Evolutionary conservation across 2,888 invertebrate species (phyloP), one percentile per base, ranked within the genome.

Genomic region (Heliconius ismenius): DNA sequence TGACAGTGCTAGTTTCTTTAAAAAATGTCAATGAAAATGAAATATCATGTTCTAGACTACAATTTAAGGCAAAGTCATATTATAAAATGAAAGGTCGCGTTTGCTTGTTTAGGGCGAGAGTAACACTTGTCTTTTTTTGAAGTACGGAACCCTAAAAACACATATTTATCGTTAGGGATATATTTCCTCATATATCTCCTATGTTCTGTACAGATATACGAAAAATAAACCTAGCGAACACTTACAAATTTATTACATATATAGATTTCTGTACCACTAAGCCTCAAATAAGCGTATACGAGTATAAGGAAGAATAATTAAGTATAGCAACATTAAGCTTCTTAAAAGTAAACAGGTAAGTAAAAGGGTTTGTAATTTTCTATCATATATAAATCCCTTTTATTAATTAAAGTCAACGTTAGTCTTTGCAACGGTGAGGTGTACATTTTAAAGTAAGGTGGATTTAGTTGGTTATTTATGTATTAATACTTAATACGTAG

Each of bases 361-460:
- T 24, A 18, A 67, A 68, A 67, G 43, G 26, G 15, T 43, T 43
- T 39, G 67, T 67, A 39, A 18, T 67, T 39, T 67, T 43, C 43
- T 67, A 7, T 26, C 18, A 67, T 67, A 67, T 24, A 24, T 49
- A 49, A 68, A 68, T 10, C 10, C 21, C 7, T 49, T 68, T 68
- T 43, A 49, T 49, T 49, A 32, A 49, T 49, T 18, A 18, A 49
- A 49, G 28, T 39, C 49, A 10, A 13, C 39, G 15, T 67, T 24
- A 68, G 10, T 49, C 26, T 18, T 68, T 68, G 26, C 4, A 4
- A 49, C 21, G 11, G 26, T 49, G 18, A 21, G 3, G 68, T 28
- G 21, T 36, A 32, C n/a, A 64, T 64, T 64, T 21, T 64, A 64
- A 10, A 64, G 64, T 64, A 21, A 32, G 63, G 63, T 63, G 28